phyloP scores from a whole-genome alignment of 2,888 invertebrate species.

The Cacoxenus indagator region DNA sequence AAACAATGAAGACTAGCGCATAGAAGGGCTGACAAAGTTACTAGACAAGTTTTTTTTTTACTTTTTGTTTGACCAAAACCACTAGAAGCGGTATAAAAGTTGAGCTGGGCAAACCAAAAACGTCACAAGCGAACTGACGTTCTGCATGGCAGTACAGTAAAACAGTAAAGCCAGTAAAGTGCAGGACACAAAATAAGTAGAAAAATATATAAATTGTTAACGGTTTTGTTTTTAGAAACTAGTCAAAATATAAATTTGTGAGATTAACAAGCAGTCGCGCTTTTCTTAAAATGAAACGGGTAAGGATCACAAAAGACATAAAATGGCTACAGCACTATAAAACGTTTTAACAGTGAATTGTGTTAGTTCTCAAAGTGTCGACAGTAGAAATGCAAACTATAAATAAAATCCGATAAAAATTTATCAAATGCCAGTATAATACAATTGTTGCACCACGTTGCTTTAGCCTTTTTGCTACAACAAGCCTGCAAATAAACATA shows the following conservation, averaged over 20 bases:
- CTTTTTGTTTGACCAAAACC: neutral
- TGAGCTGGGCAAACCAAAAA: neutral
- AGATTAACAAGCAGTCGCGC: neutral
- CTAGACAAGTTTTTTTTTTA: neutral
- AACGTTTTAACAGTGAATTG: no score
- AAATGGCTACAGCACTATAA: slow-evolving; percentile 23
- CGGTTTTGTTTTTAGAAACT: neutral
- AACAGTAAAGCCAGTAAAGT: slow-evolving; percentile 10
- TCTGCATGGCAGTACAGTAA: slow-evolving; percentile 12
- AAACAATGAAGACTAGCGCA: neutral
- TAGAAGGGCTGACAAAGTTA: slow-evolving; percentile 8
- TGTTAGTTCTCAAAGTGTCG: no score
- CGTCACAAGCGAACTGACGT: slow-evolving; percentile 2
- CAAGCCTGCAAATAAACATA: slow-evolving; percentile 10
- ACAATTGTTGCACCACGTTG: slow-evolving; percentile 21
- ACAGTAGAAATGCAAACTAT: no score
- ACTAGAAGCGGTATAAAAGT: neutral
- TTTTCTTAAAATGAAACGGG: slow-evolving; percentile 14
- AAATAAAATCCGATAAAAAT: no score
- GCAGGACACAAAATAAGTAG: neutral
- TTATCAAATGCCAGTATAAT: no score
- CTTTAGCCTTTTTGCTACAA: slow-evolving; percentile 1
- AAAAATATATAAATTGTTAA: neutral
- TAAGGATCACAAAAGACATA: neutral
- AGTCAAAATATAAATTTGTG: neutral